A percentile compares a stretch with the other conserved stretches of the same genome.
These are phyloP conservation scores for Rhinichthys klamathensis DNA, from an alignment of 2,113 vertebrate genomes.

Conservation along the genomic window DNA sequence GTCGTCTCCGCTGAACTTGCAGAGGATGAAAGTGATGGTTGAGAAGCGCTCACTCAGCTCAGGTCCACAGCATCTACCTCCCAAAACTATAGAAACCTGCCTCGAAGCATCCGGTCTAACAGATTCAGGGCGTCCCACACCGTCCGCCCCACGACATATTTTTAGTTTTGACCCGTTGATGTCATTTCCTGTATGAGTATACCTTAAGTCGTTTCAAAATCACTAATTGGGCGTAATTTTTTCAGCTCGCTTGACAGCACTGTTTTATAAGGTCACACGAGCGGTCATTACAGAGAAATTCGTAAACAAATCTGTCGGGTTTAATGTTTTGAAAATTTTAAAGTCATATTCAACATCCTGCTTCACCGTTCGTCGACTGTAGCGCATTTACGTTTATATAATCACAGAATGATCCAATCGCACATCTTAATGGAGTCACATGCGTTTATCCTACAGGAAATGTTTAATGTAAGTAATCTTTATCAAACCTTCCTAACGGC, in stretches of 20 bases:
- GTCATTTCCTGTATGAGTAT: constrained; percentile 77
- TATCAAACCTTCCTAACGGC: neutral
- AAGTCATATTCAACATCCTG: constrained; percentile 61
- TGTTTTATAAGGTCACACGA: constrained; percentile 69
- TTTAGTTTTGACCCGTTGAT: constrained; percentile 76
- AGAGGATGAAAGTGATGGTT: constrained; percentile 68
- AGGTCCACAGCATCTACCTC: constrained; percentile 63
- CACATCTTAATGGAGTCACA: constrained; percentile 12
- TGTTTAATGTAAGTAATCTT: neutral
- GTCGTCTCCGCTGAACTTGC: constrained; percentile 68
- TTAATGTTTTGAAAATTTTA: constrained; percentile 44
- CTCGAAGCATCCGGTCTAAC: constrained; percentile 54
- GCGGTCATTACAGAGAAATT: neutral
- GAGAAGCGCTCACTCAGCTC: constrained; percentile 64
- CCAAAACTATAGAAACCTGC: constrained; percentile 62
- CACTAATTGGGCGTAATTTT: neutral
- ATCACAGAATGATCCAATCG: constrained; percentile 59
- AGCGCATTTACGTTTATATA: constrained; percentile 67
- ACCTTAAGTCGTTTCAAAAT: constrained; percentile 22
- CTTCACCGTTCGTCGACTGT: constrained; percentile 41
- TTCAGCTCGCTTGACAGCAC: constrained; percentile 53
- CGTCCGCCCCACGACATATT: constrained; percentile 72
- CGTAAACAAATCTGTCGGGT: constrained; percentile 8
- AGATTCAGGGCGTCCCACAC: constrained; percentile 67
- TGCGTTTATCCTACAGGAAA: neutral